phyloP scores from a whole-genome alignment of 2,113 vertebrate species.

The Ibidorhyncha struthersii region DNA sequence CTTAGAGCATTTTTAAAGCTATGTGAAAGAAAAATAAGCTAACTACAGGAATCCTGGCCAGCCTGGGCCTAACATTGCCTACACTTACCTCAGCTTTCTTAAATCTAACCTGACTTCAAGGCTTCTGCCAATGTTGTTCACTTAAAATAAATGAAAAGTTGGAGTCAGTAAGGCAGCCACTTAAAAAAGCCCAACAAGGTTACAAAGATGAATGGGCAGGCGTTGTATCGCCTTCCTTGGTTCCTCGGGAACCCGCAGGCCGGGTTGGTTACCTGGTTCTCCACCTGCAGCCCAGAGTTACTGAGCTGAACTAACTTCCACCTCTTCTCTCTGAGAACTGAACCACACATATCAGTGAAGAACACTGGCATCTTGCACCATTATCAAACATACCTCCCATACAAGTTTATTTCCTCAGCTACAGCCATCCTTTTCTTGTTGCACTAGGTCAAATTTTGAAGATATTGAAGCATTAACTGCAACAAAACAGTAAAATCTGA shows the following conservation, averaged over 20 bases:
- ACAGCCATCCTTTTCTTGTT: neutral
- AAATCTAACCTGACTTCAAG: neutral
- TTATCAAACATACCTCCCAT: neutral
- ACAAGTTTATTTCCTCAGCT: neutral
- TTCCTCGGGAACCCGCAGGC: neutral
- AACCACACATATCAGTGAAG: neutral
- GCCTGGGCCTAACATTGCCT: neutral
- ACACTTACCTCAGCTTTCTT: neutral
- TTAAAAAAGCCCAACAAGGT: neutral
- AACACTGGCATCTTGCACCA: neutral
- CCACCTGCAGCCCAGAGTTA: neutral
- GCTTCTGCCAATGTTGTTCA: neutral
- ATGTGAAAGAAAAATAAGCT: neutral
- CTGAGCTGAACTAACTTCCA: neutral
- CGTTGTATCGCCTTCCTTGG: neutral
- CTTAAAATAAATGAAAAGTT: neutral
- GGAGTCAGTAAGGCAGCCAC: neutral
- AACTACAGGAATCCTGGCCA: neutral
- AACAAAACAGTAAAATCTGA: neutral
- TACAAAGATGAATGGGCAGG: neutral
- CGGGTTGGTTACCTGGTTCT: fast-evolving
- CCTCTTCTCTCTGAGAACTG: neutral
- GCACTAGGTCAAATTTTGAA: neutral
- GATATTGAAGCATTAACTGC: neutral
- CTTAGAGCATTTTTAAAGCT: neutral